These are phyloP conservation scores for Pitta sordida DNA, from an alignment of 2,113 vertebrate species.

Conservation along the genomic window DNA sequence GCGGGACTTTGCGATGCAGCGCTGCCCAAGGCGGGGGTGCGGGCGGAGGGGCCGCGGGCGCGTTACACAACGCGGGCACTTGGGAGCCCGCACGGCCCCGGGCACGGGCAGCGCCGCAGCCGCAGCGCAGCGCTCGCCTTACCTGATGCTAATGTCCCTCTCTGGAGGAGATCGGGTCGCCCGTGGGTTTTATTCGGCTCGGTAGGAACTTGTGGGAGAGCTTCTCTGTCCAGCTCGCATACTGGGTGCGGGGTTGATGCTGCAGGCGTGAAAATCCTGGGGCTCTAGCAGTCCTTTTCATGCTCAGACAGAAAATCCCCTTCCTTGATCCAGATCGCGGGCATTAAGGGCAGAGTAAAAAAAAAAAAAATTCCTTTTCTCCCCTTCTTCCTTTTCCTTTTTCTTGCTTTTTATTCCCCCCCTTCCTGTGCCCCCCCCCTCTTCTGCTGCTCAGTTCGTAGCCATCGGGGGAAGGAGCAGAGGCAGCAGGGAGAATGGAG, in stretches of 20 bases:
- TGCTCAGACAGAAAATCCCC: constrained; percentile 76
- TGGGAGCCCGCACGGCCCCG: not conserved
- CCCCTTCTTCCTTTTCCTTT: not conserved
- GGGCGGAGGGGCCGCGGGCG: not conserved
- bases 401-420: not conserved
- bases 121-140: constrained; percentile 59
- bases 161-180: constrained; percentile 58
- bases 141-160: constrained; percentile 78
- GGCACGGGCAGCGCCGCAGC: not conserved
- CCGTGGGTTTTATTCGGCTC: constrained; percentile 72
- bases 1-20: not conserved
- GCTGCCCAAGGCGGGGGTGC: not conserved
- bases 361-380: not conserved
- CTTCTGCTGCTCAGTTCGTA: constrained; percentile 62
- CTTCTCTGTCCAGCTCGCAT: constrained; percentile 75
- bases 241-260: constrained; percentile 68
- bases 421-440: not conserved
- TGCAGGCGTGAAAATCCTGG: constrained; percentile 74
- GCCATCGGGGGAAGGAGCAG: constrained; percentile 68
- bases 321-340: constrained; percentile 71
- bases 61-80: constrained; percentile 40
- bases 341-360: constrained; percentile 68
- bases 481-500: constrained; percentile 55
- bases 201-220: constrained; percentile 72
- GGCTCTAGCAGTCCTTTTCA: constrained; percentile 80